Percentiles rank a stretch among this genome's conserved stretches.
Conservation (phyloP, 1,140 invertebrate species). For the Temnothorax curvispinosus region DNA sequence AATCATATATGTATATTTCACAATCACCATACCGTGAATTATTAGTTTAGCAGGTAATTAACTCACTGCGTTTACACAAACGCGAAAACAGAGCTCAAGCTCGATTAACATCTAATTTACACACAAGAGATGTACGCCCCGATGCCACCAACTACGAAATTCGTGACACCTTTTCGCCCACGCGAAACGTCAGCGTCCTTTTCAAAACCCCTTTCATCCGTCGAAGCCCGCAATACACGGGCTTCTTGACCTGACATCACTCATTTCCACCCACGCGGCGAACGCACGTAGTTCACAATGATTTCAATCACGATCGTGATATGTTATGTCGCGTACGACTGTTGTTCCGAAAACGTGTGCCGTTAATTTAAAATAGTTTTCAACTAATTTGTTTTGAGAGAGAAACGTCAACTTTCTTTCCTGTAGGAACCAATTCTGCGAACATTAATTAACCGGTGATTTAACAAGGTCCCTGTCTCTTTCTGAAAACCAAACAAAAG, state of each 20-base stretch:
- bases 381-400: too few relatives aligned
- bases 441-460: too few relatives aligned
- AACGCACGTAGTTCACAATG: neutral
- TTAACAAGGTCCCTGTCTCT: too few relatives aligned
- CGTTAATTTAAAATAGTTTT: too few relatives aligned
- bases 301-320: neutral
- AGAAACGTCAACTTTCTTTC: too few relatives aligned
- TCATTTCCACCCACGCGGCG: neutral
- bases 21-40: neutral
- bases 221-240: neutral
- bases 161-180: neutral
- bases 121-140: neutral
- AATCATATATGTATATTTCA: neutral
- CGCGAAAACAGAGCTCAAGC: neutral
- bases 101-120: neutral
- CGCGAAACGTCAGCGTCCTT: slow-evolving; percentile 18
- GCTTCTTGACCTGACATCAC: slow-evolving; percentile 32
- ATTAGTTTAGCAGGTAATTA: neutral
- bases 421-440: too few relatives aligned
- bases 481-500: too few relatives aligned
- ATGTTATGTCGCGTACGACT: neutral
- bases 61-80: neutral
- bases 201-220: slow-evolving; percentile 5
- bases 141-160: neutral
- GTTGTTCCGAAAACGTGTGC: neutral